These are phyloP conservation scores for Acomys russatus DNA, from an alignment of 2,797 vertebrate genomes.

Conservation along the genomic window DNA sequence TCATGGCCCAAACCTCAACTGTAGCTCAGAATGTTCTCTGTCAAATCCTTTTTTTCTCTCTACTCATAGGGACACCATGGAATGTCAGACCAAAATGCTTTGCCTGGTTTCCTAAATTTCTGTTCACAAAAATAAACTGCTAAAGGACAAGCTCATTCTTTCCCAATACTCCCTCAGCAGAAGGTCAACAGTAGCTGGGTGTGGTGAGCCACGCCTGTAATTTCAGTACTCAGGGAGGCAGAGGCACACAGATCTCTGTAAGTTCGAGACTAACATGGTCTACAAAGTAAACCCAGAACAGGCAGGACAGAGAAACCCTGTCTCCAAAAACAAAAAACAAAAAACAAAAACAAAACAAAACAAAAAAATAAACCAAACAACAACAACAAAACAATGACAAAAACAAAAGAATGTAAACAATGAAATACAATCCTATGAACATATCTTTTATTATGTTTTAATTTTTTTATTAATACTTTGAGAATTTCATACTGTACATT, in stretches of 20 bases:
- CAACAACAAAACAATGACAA: too few species aligned
- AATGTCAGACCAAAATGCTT: neutral
- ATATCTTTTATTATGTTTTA: neutral
- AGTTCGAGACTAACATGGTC: too few species aligned
- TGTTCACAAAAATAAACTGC: neutral
- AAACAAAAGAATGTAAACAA: neutral
- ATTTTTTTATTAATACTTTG: neutral
- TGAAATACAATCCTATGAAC: neutral
- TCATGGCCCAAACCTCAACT: slow-evolving; percentile 51
- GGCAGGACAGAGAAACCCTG: too few species aligned
- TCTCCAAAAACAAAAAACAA: too few species aligned
- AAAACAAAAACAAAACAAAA: too few species aligned
- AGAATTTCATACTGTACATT: neutral
- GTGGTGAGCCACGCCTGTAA: too few species aligned
- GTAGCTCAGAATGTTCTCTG: neutral
- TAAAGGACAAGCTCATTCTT: neutral
- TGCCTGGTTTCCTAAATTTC: neutral
- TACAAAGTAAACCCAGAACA: too few species aligned
- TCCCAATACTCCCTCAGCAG: neutral
- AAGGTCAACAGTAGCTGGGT: too few species aligned
- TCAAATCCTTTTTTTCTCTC: neutral
- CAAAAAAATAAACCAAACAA: too few species aligned
- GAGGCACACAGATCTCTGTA: too few species aligned
- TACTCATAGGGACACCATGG: neutral
- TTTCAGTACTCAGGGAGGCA: too few species aligned